A percentile compares a stretch with the other conserved stretches of the same genome.
Evolutionary conservation across 2,113 vertebrate genomes (phyloP).

Genomic region (Crotalus tigris): DNA sequence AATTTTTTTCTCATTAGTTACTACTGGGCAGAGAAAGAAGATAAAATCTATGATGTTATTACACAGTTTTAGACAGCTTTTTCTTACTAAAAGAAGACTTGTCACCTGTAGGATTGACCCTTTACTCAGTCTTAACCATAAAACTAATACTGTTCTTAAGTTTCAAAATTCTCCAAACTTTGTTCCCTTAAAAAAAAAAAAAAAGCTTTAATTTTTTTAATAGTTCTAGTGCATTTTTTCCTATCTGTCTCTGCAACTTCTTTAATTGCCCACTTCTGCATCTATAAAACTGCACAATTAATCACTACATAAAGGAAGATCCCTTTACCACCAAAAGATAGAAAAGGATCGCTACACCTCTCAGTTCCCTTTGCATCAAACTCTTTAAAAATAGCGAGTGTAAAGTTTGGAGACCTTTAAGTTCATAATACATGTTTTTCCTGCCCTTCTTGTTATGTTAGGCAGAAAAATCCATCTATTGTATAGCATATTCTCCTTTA

Average conservation of each 20-base stretch:
- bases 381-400: slow-evolving; percentile 22
- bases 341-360: background rate
- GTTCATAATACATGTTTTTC: slow-evolving; percentile 33
- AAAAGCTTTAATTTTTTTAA: background rate
- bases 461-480: background rate
- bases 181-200: background rate
- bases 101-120: background rate
- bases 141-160: background rate
- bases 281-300: background rate
- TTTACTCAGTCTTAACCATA: background rate
- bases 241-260: background rate
- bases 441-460: slow-evolving; percentile 37
- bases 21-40: background rate
- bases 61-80: background rate
- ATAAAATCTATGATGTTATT: background rate
- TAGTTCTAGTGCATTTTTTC: background rate
- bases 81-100: background rate
- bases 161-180: background rate
- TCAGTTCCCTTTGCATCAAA: slow-evolving; percentile 17
- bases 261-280: background rate
- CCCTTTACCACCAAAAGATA: background rate
- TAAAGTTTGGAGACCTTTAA: slow-evolving; percentile 23
- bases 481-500: background rate
- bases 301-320: background rate
- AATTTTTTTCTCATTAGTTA: background rate